Evolutionary conservation across 2,113 vertebrate species (phyloP).

Genomic region (Hydrolagus affinis): DNA sequence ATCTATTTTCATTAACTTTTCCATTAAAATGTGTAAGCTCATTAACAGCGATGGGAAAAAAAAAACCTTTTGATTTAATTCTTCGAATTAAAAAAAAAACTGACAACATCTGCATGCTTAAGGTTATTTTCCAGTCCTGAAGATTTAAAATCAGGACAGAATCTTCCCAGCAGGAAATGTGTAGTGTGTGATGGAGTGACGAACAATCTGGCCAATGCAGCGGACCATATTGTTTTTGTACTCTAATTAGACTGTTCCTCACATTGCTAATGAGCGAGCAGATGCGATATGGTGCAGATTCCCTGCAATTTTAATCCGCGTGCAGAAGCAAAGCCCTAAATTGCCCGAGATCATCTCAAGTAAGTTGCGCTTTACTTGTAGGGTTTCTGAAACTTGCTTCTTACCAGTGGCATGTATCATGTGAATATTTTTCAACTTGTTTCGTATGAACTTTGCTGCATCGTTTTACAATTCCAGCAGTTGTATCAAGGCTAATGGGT

Average conservation of each 20-base stretch:
- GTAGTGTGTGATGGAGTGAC: conserved; percentile 57
- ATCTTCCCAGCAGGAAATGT: conserved; percentile 50
- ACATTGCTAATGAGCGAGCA: conserved; percentile 67
- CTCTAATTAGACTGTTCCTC: conserved; percentile 67
- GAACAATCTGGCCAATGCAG: conserved; percentile 69
- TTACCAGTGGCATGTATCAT: background rate
- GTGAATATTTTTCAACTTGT: background rate
- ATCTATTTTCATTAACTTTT: background rate
- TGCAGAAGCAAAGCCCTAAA: conserved; percentile 57
- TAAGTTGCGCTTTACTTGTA: conserved; percentile 43
- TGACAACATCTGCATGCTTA: conserved; percentile 18
- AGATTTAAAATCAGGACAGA: conserved; percentile 27
- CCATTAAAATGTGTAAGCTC: background rate
- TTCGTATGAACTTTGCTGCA: background rate
- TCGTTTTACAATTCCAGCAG: background rate
- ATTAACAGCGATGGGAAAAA: conserved; percentile 17
- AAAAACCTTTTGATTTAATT: conserved; percentile 1
- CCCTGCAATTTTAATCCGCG: conserved; percentile 56
- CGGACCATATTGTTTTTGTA: conserved; percentile 72
- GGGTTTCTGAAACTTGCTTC: background rate
- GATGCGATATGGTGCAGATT: conserved; percentile 66
- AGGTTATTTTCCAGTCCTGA: conserved; percentile 18
- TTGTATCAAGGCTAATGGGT: background rate
- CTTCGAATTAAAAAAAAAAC: background rate
- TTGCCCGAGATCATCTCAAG: conserved; percentile 63